phyloP scores from a whole-genome alignment of 2,888 invertebrate species.

The Lithophane semibrunnea region DNA sequence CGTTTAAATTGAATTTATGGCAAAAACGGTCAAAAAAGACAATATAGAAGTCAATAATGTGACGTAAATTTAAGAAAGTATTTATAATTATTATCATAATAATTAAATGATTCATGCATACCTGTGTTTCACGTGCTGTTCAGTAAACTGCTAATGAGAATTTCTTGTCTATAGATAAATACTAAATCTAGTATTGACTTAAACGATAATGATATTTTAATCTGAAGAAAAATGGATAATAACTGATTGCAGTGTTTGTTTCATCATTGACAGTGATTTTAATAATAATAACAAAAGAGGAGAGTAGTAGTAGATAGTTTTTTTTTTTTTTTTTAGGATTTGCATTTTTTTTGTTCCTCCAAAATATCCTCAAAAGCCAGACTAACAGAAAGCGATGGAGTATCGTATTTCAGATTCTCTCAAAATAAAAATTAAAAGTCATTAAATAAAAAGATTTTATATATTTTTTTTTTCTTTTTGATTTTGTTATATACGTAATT shows the following conservation, averaged over 20 bases:
- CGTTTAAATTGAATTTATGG: neutral
- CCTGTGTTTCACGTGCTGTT: slow-evolving; percentile 36
- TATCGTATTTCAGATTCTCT: neutral
- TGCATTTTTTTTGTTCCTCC: neutral
- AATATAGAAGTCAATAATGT: neutral
- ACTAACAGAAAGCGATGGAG: neutral
- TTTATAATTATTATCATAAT: neutral
- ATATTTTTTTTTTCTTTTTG: too few relatives aligned
- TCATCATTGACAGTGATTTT: slow-evolving; percentile 22
- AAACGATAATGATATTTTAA: slow-evolving; percentile 55
- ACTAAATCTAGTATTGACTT: slow-evolving; percentile 59
- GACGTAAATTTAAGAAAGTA: neutral
- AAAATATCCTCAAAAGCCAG: neutral
- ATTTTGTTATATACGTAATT: too few relatives aligned
- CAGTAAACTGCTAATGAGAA: slow-evolving; percentile 48
- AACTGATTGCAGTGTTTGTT: slow-evolving; percentile 41
- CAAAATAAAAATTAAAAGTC: neutral
- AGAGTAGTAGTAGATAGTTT: neutral
- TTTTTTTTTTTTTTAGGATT: neutral
- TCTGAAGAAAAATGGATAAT: slow-evolving; percentile 49
- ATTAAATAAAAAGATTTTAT: too few relatives aligned
- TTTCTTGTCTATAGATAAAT: slow-evolving; percentile 53
- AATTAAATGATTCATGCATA: slow-evolving; percentile 35
- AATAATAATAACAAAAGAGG: slow-evolving; percentile 10
- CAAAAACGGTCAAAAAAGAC: neutral